Conservation (phyloP, 2,113 vertebrate species). For the Chamaetylas fuelleborni region DNA sequence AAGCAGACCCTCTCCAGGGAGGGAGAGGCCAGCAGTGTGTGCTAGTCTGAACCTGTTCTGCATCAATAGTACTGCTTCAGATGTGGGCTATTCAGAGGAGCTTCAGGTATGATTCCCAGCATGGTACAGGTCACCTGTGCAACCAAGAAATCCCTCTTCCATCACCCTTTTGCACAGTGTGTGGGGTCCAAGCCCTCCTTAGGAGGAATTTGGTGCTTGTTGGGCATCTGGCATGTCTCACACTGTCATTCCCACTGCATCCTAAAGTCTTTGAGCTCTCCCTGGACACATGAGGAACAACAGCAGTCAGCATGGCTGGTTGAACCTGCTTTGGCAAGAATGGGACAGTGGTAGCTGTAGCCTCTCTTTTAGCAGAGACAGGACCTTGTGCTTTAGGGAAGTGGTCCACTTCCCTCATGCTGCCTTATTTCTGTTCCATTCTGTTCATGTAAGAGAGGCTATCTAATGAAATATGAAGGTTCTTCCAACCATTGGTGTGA, state of each 20-base stretch:
- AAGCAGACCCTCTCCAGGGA: not conserved
- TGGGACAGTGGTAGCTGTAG: not conserved
- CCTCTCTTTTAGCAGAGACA: not conserved
- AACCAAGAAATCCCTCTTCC: not conserved
- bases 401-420: not conserved
- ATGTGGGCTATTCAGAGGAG: not conserved
- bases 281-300: fast-evolving
- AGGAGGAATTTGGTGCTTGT: not conserved
- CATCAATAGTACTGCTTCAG: not conserved
- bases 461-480: not conserved
- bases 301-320: not conserved
- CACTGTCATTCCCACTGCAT: not conserved
- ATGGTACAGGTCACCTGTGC: not conserved
- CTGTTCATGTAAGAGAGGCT: not conserved
- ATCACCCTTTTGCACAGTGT: fast-evolving
- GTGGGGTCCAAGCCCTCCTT: not conserved
- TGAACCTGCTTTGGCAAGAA: not conserved
- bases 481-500: not conserved
- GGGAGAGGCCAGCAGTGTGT: not conserved
- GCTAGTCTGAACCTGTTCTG: not conserved
- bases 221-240: fast-evolving
- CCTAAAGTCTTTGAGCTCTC: not conserved
- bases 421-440: not conserved
- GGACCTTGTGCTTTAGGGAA: not conserved
- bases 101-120: not conserved